These are phyloP conservation scores for Artemisiospiza belli DNA, from an alignment of 2,113 vertebrate genomes.

Conservation along the genomic window DNA sequence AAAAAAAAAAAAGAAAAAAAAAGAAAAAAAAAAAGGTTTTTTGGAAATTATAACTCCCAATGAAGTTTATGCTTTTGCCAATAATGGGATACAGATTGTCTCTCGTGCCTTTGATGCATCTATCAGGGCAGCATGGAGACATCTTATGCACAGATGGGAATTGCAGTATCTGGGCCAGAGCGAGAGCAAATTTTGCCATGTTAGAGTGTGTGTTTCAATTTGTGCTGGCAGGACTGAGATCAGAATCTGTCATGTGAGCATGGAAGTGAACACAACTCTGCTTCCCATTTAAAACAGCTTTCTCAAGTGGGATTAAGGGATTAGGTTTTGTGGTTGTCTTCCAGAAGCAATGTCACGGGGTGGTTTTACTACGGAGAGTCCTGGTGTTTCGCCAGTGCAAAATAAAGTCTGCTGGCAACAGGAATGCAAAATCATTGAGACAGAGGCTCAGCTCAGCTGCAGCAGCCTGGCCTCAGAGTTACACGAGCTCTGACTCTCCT, in stretches of 20 bases:
- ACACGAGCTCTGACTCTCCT: background rate
- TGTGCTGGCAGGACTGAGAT: slow-evolving; percentile 21
- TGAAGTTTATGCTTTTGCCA: background rate
- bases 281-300: slow-evolving; percentile 60
- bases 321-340: slow-evolving; percentile 67
- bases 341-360: slow-evolving; percentile 57
- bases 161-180: background rate
- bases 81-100: background rate
- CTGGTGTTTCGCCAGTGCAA: slow-evolving; percentile 36
- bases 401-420: slow-evolving; percentile 44
- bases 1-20: no score
- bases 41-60: background rate
- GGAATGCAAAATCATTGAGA: slow-evolving; percentile 21
- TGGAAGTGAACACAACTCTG: slow-evolving; percentile 48
- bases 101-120: background rate
- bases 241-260: slow-evolving; percentile 44
- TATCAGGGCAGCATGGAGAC: background rate
- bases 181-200: slow-evolving; percentile 8
- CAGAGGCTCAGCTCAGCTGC: background rate
- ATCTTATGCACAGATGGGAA: background rate
- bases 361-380: slow-evolving; percentile 19
- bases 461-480: background rate
- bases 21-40: accelerated
- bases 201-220: slow-evolving; percentile 38
- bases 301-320: slow-evolving; percentile 68